Base-by-base conservation (phyloP, 2,888 invertebrate species). In the Xanthostigma xanthostigma region DNA sequence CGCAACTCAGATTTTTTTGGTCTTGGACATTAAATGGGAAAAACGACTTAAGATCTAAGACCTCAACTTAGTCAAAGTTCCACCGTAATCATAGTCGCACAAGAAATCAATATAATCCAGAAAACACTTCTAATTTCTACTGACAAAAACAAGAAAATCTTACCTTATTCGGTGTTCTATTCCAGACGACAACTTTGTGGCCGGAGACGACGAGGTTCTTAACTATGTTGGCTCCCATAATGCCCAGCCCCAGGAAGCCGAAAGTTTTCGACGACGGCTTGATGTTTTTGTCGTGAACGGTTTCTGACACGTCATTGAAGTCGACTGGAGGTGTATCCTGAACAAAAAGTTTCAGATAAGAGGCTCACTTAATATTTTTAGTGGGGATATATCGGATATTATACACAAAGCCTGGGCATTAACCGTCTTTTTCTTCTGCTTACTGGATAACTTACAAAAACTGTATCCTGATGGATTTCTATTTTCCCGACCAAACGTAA, bases 171-270 rank as follows among this genome's bases (percentile, higher is more conserved):
- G 83, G 79, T 48, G 91, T 88, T 59, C 95, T 78, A 71, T 94
- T 95, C 94, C 94, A 96, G 47, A 96, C 82, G 55, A 88, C 78
- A 46, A 96, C 91, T 62, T 84, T 85, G 64, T 96, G 95, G 0
- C 94, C 94, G 5, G 93, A 91, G 67, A 88, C 85, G 59, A 95
- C 79, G 47, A 96, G 75, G 67, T 95, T 95, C 74, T 92, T 93
- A 13, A 95, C 93, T 62, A 96, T 88, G 33, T 92, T 92, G 51
- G 86, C 81, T 45, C 95, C 95, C 88, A 96, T 95, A 62, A 90
- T 89, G 49, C 95, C 95, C 36, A 96, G 75, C 0, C 96, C 96
- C 34, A 96, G 79, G 69, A 96, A 95, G 34, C 96, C 96, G 64
- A 96, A 94, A 62, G 83, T 86, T 68, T 87, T 76, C 54, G 77